Evolutionary conservation across 2,113 vertebrate species (phyloP), one percentile per base, ranked within the genome.

Genomic region (Apteryx mantelli): DNA sequence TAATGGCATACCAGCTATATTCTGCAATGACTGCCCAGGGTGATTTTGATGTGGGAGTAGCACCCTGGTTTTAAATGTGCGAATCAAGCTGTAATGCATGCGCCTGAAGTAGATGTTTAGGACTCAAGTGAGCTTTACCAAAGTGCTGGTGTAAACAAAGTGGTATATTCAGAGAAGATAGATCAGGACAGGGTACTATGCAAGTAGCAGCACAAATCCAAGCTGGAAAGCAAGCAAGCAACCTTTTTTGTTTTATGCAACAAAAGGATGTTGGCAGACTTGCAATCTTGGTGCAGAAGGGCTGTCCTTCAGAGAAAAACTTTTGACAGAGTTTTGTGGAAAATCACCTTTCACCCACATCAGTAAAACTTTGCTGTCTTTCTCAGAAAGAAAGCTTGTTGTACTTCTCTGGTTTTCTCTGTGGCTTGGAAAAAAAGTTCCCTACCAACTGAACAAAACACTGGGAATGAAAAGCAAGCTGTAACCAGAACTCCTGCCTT

Each of bases 151-250:
- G 5, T 32, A 75, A 50, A 28, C 34, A 50, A 77, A 58, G 17
- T 22, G 48, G 52, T 80, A 5, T 44, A 58, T 65, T 34, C 24
- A 80, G 55, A 50, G 36, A 8, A 5, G 2, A 44, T 88, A 56
- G 18, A 70, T 30, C 22, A 19, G 3, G 15, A 40, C 0, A 0
- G 60, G 60, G 11, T 30, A 30, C 34, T 38, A 13, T 10, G 32
- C 32, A 82, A 82, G n/a, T 86, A 79, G 26, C 38, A 85, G n/a
- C 36, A 36, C 34, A 89, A 63, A 89, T 76, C 58, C 50, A n/a
- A n/a, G 52, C 61, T 73, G 73, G 24, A 79, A 78, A 52, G n/a
- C 24, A 71, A 86, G n/a, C 19, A 73, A 3, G 19, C 5, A 1
- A 0, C 13, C 9, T 10, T 40, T 82, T 76, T 73, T 71, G 13